A percentile compares a stretch with the other conserved stretches of the same genome.
Conservation (phyloP, 2,113 vertebrate species). For the Varanus komodoensis region DNA sequence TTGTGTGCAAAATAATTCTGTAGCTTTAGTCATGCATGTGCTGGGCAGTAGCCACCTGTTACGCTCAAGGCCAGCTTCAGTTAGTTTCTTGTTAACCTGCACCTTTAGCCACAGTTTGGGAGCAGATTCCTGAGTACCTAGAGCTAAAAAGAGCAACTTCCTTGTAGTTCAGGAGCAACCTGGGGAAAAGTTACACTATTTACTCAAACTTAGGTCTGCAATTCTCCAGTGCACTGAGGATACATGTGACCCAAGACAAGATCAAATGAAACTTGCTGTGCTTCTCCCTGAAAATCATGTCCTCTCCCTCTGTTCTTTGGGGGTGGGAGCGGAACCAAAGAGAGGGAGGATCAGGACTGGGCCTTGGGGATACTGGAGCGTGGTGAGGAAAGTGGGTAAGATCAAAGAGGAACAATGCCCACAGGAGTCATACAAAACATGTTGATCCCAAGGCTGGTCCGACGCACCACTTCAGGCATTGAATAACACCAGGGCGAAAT, state of each 20-base stretch:
- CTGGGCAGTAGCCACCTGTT: neutral
- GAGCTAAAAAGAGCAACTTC: neutral
- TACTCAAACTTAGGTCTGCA: neutral
- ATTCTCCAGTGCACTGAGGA: neutral
- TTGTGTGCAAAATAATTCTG: neutral
- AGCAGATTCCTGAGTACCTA: neutral
- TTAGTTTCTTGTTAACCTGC: neutral
- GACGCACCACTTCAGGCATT: neutral
- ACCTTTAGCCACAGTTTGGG: neutral
- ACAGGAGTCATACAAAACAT: neutral
- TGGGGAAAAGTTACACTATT: neutral
- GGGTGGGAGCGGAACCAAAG: neutral
- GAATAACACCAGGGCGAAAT: constrained; percentile 13
- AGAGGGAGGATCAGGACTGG: no score
- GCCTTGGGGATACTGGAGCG: neutral
- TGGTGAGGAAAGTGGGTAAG: neutral
- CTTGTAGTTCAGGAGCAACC: neutral
- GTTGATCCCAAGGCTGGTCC: constrained; percentile 22
- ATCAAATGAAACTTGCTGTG: neutral
- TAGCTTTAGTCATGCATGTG: neutral
- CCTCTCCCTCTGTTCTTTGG: neutral
- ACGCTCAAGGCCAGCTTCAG: neutral
- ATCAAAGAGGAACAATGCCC: neutral
- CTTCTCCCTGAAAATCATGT: neutral
- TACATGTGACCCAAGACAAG: accelerated